These are phyloP conservation scores for Synanthedon formicaeformis DNA, from an alignment of 2,888 invertebrate genomes.

Conservation along the genomic window DNA sequence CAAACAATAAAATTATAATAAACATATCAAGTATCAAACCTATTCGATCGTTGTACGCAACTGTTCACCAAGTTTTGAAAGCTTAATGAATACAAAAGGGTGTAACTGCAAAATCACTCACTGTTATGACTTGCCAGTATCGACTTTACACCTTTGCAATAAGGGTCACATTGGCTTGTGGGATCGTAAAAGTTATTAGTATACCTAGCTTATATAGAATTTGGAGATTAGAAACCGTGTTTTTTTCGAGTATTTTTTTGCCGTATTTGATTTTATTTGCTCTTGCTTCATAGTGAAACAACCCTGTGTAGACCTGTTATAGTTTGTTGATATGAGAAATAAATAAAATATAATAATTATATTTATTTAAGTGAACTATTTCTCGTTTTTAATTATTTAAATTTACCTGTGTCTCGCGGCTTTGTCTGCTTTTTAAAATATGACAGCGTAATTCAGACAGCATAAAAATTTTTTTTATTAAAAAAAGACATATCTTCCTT, in stretches of 20 bases:
- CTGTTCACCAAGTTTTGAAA: constrained; percentile 54
- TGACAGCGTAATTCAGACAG: too few species aligned
- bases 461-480: too few species aligned
- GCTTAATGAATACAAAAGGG: constrained; percentile 28
- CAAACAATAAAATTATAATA: too few species aligned
- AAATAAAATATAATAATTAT: too few species aligned
- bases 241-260: constrained; percentile 29
- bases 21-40: constrained; percentile 38
- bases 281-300: not conserved
- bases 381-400: too few species aligned
- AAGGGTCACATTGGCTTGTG: constrained; percentile 15
- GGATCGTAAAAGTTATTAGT: constrained; percentile 54
- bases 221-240: constrained; percentile 58
- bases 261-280: constrained; percentile 8
- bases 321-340: too few species aligned
- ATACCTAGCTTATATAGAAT: constrained; percentile 51
- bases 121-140: constrained; percentile 11
- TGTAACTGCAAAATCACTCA: constrained; percentile 26
- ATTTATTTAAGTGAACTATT: too few species aligned
- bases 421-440: too few species aligned
- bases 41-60: constrained; percentile 19
- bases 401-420: too few species aligned
- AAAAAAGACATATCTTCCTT: too few species aligned
- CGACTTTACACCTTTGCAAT: constrained; percentile 3
- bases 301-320: too few species aligned